Base-by-base conservation (phyloP, 2,113 vertebrate species). In the Cinclus mexicanus region DNA sequence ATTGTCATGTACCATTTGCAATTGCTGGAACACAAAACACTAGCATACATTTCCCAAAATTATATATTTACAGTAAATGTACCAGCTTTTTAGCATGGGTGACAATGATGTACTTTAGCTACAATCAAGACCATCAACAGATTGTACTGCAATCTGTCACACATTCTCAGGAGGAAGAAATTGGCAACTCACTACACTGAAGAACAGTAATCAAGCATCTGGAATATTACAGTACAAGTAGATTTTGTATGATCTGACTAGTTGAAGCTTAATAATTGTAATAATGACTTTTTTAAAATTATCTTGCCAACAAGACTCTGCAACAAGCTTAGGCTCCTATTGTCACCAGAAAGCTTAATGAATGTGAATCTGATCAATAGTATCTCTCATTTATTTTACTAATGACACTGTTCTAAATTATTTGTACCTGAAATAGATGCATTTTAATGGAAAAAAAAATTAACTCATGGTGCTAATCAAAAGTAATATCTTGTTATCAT, bases 101-200 rank as follows among this genome's bases (percentile, higher is more conserved):
- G 68, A 94, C 94, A 78, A 89, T 77, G 85, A 96, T 90, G 79
- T 95, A 94, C 95, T 96, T 94, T 39, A 97, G 90, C 89, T 94
- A n/a, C 96, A 85, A 50, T 96, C 68, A 28, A 95, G 97, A 97
- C 89, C 84, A 93, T 83, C 96, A 97, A 98, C 98, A 98, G 98
- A 97, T 98, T 98, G 97, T 89, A 94, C 93, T 83, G 90, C 98
- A 98, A 97, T 97, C 98, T 98, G 98, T 95, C 97, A 97, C 90
- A 96, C 91, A 96, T 93, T 96, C 97, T 97, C 97, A 70, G 72
- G 96, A 97, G 97, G 94, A 71, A 96, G 90, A 86, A 97, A 97
- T 42, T 98, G 97, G 97, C 98, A 98, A 89, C 91, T 97, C 16
- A 2, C 83, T 96, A 94, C 82, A 94, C 76, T 95, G 96, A 97